These are phyloP conservation scores for Strigamia maritima DNA, from an alignment of 2,888 invertebrate genomes.

Conservation along the genomic window DNA sequence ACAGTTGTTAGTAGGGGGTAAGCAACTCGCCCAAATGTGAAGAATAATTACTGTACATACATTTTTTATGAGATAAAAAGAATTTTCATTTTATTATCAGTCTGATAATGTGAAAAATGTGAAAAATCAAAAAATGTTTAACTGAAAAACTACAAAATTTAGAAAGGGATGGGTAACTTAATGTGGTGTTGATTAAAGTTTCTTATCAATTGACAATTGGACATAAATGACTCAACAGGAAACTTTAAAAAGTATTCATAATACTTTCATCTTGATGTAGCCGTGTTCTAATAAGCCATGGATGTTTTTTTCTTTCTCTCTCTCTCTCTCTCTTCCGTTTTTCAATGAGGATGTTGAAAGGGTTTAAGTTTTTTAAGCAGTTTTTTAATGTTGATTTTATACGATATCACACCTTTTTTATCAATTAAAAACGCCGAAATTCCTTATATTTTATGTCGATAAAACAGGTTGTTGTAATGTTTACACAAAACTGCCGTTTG, in stretches of 20 bases:
- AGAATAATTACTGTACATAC: not conserved
- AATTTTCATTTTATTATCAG: no score
- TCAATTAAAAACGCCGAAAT: no score
- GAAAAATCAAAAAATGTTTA: no score
- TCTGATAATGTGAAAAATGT: no score
- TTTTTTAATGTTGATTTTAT: not conserved
- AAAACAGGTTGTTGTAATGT: not conserved
- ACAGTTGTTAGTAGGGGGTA: constrained; percentile 6
- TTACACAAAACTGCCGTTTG: not conserved
- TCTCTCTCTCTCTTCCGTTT: not conserved
- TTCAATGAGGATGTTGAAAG: not conserved
- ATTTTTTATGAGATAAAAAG: not conserved
- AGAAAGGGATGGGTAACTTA: not conserved
- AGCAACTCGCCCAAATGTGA: not conserved
- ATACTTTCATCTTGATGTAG: not conserved
- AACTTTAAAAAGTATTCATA: not conserved
- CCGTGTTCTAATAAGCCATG: not conserved
- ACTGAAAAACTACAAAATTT: not conserved
- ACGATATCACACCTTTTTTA: no score
- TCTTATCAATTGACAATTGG: not conserved
- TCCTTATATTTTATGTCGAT: no score
- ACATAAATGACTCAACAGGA: constrained; percentile 5
- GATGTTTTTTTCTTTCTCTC: not conserved
- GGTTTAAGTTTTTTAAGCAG: not conserved
- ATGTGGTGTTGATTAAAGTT: not conserved